Percentiles rank a stretch among this genome's conserved stretches.
These are phyloP conservation scores for Nebria salina DNA, from an alignment of 2,888 invertebrate species.

Conservation along the genomic window DNA sequence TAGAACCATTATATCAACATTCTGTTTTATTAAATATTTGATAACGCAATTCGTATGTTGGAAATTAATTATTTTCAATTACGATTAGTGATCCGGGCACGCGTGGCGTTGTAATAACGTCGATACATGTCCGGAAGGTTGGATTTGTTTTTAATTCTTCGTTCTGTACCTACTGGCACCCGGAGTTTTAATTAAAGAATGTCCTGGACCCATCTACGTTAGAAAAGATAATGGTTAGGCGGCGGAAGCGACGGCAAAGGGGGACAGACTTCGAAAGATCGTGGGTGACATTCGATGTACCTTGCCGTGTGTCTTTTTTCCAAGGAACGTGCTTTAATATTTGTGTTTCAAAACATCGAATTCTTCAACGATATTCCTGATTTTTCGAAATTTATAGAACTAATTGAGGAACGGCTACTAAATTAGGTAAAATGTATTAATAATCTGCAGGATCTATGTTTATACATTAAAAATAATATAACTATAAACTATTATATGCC, in stretches of 20 bases:
- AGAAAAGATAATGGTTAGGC: neutral
- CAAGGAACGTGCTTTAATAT: neutral
- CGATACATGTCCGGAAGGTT: conserved; percentile 32
- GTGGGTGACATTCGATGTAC: conserved; percentile 21
- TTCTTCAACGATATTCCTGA: too few relatives aligned
- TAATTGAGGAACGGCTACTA: too few relatives aligned
- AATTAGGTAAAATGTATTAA: too few relatives aligned
- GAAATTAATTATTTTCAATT: conserved; percentile 28
- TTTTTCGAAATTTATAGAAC: too few relatives aligned
- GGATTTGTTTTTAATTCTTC: conserved; percentile 37
- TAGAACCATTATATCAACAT: neutral
- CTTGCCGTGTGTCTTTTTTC: neutral
- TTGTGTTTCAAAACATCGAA: neutral
- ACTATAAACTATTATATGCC: too few relatives aligned
- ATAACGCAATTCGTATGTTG: neutral
- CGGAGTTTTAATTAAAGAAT: conserved; percentile 41
- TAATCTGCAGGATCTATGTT: too few relatives aligned
- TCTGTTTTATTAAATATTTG: neutral
- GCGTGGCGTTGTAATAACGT: conserved; percentile 28
- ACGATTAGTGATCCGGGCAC: conserved; percentile 32
- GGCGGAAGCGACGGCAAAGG: neutral
- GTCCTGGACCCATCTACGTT: conserved; percentile 12
- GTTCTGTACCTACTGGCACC: conserved; percentile 13
- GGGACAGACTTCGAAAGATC: conserved; percentile 3
- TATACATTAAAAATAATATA: too few relatives aligned